Conservation (phyloP, 23 tunicate genomes). For the Aplidium turbinatum region DNA sequence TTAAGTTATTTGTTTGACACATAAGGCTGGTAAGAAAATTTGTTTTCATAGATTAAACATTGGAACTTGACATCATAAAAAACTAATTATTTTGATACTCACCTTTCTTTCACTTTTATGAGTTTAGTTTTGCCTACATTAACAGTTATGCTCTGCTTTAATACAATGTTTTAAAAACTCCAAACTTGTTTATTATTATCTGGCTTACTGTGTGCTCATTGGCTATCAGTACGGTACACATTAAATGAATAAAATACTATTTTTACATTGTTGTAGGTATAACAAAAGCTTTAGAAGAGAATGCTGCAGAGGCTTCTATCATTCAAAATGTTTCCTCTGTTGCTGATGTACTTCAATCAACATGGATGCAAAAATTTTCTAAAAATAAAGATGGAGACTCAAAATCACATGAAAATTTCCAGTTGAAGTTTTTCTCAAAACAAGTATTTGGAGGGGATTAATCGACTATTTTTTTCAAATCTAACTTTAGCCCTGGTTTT, state of each 20-base stretch:
- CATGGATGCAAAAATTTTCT: slow-evolving; percentile 22
- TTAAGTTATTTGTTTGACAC: neutral
- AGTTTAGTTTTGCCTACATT: neutral
- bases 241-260: neutral
- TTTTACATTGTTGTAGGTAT: slow-evolving; percentile 18
- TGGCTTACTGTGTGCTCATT: too few relatives aligned
- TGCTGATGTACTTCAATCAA: slow-evolving; percentile 7
- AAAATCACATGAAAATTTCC: slow-evolving; percentile 15
- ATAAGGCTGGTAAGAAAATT: too few relatives aligned
- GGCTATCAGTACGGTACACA: too few relatives aligned
- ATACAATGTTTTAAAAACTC: too few relatives aligned
- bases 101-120: too few relatives aligned
- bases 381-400: neutral
- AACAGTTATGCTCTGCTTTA: too few relatives aligned
- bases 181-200: too few relatives aligned
- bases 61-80: too few relatives aligned
- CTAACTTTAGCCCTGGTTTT: too few relatives aligned
- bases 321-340: neutral
- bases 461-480: too few relatives aligned
- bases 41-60: too few relatives aligned
- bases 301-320: neutral
- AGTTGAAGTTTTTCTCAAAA: slow-evolving; percentile 30
- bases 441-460: neutral
- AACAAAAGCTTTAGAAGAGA: slow-evolving; percentile 33
- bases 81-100: too few relatives aligned